These are phyloP conservation scores for Standfussiana lucernea DNA, from an alignment of 2,888 invertebrate genomes.

Conservation along the genomic window DNA sequence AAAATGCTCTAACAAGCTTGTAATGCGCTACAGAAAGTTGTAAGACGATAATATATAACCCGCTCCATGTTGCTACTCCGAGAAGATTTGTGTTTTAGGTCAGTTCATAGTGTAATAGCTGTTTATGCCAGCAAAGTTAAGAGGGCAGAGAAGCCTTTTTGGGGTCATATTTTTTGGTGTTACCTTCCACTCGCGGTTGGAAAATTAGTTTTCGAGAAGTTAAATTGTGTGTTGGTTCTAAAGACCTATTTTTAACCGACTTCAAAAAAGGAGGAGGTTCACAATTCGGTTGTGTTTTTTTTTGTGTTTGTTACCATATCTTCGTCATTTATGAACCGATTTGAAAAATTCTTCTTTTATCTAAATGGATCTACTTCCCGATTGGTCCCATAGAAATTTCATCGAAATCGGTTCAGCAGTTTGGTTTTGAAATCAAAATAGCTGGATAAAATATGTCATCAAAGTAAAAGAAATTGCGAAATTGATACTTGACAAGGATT, in stretches of 20 bases:
- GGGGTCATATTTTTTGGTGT: background rate
- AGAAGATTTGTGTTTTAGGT: slow-evolving; percentile 19
- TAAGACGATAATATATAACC: slow-evolving; percentile 29
- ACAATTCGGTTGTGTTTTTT: too few relatives aligned
- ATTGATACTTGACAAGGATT: too few relatives aligned
- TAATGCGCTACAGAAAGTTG: slow-evolving; percentile 31
- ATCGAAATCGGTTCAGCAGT: too few relatives aligned
- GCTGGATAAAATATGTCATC: too few relatives aligned
- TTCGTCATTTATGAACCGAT: too few relatives aligned
- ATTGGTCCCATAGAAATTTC: too few relatives aligned
- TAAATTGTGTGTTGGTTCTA: background rate
- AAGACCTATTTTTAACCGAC: background rate
- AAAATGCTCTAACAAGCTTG: slow-evolving; percentile 33
- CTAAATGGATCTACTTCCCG: too few relatives aligned
- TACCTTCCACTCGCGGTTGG: background rate
- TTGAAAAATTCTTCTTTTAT: too few relatives aligned
- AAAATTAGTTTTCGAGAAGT: background rate
- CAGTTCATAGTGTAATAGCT: slow-evolving; percentile 1
- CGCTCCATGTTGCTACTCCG: slow-evolving; percentile 2
- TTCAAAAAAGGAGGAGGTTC: too few relatives aligned
- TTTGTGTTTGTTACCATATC: too few relatives aligned
- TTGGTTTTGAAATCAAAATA: too few relatives aligned
- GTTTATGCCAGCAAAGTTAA: background rate
- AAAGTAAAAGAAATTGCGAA: too few relatives aligned
- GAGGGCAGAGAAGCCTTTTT: background rate